These are phyloP conservation scores for Cyclura pinguis DNA, from an alignment of 2,797 vertebrate genomes.

Conservation along the genomic window DNA sequence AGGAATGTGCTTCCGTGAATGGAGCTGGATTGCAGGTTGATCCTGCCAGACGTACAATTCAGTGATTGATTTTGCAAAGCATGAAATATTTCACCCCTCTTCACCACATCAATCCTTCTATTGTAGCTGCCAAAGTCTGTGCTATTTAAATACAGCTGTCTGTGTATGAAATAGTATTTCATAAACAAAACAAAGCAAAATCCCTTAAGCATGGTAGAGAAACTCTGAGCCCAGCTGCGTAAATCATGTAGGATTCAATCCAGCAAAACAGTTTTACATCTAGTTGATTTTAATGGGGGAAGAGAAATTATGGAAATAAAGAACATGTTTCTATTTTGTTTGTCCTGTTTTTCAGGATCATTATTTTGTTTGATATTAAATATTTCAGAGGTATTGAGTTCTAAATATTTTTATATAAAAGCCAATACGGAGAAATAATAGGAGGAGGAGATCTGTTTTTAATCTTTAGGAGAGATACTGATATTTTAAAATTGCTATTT, in stretches of 20 bases:
- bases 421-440: background rate
- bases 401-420: background rate
- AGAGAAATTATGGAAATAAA: background rate
- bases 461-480: background rate
- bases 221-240: background rate
- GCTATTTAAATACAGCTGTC: background rate
- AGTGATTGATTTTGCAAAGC: slow-evolving; percentile 7
- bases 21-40: background rate
- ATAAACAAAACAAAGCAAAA: background rate
- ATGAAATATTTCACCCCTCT: background rate
- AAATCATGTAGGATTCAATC: slow-evolving; percentile 29
- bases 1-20: background rate
- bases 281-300: background rate
- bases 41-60: background rate
- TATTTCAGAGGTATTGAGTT: background rate
- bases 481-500: background rate
- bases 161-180: background rate
- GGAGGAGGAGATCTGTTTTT: background rate
- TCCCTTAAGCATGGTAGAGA: background rate
- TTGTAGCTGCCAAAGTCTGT: background rate
- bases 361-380: background rate
- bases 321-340: background rate
- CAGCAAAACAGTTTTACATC: background rate
- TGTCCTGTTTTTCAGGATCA: background rate
- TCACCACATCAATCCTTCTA: background rate